Conservation (phyloP, 2,888 invertebrate genomes). For the Heliconius erato region DNA sequence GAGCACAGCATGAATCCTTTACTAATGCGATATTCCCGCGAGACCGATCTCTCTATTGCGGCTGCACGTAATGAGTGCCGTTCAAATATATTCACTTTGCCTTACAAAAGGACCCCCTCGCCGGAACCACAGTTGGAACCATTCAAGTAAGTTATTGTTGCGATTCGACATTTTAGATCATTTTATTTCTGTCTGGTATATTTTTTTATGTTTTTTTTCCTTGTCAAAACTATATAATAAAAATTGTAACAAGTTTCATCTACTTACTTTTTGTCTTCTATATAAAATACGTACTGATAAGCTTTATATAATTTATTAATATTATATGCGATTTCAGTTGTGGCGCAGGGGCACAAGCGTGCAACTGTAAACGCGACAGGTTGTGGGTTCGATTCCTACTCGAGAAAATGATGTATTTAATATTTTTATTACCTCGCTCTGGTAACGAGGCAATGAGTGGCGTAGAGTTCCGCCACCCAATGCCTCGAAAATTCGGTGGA, state of each 20-base stretch:
- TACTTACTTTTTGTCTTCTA: neutral
- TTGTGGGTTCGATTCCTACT: no score
- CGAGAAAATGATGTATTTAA: no score
- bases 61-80: constrained; percentile 92
- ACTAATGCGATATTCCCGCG: constrained; percentile 94
- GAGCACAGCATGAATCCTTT: constrained; percentile 98
- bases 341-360: no score
- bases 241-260: neutral
- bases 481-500: no score
- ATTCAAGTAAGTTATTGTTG: constrained; percentile 82
- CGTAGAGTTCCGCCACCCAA: no score
- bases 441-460: no score
- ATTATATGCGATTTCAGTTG: neutral
- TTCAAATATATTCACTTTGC: constrained; percentile 90
- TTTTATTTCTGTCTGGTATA: neutral
- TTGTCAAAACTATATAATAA: neutral
- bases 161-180: neutral
- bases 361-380: no score
- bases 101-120: constrained; percentile 76
- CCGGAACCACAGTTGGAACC: constrained; percentile 88
- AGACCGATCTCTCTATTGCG: constrained; percentile 95
- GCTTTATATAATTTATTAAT: neutral
- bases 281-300: neutral
- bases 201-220: neutral
- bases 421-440: no score